These are phyloP conservation scores for Platyura marginata DNA, from an alignment of 1,140 invertebrate genomes.

Conservation along the genomic window DNA sequence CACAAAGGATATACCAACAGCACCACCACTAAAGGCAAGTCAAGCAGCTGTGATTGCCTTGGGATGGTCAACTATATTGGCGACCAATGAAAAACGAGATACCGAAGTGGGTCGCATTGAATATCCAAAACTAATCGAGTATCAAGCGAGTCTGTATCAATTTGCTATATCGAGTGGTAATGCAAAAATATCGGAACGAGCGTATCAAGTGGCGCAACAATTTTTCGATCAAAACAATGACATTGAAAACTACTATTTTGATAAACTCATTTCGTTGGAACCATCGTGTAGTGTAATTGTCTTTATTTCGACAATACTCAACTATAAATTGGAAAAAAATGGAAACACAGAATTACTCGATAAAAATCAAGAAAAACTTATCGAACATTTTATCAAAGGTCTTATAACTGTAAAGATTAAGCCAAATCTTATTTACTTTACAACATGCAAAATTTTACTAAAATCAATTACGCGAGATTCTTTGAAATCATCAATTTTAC, in stretches of 20 bases:
- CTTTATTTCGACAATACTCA: conserved; percentile 12
- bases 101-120: conserved; percentile 16
- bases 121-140: conserved; percentile 14
- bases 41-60: conserved; percentile 14
- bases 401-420: conserved; percentile 63
- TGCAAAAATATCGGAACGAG: conserved; percentile 12
- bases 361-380: conserved; percentile 25
- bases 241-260: conserved; percentile 8
- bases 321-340: conserved; percentile 6
- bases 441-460: conserved; percentile 42
- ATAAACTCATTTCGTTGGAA: conserved; percentile 10
- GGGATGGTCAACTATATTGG: conserved; percentile 12
- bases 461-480: conserved; percentile 44
- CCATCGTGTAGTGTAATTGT: conserved; percentile 10
- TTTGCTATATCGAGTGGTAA: conserved; percentile 10
- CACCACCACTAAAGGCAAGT: conserved; percentile 42
- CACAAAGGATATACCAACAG: conserved; percentile 40
- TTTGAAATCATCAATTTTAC: conserved; percentile 56
- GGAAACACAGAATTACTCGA: conserved; percentile 21
- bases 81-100: conserved; percentile 10
- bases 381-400: conserved; percentile 63
- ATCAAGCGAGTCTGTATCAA: conserved; percentile 15
- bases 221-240: conserved; percentile 14
- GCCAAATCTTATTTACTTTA: conserved; percentile 46
- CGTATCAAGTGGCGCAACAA: conserved; percentile 16